phyloP scores from a whole-genome alignment of 2,113 vertebrate genomes.

The Furnarius figulus region DNA sequence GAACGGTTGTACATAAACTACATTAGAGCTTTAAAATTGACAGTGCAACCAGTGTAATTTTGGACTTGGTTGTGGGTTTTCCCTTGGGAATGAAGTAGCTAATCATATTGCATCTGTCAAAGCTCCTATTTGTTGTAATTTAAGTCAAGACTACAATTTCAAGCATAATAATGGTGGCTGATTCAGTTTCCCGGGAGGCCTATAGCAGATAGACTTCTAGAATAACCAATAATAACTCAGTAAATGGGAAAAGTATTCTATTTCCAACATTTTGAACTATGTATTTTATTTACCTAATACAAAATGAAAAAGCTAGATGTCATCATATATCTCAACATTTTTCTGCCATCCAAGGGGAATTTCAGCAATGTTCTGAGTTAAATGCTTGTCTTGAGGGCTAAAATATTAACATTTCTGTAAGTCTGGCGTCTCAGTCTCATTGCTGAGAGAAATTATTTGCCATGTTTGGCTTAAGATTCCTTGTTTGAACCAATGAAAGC shows the following conservation, averaged over 20 bases:
- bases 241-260: not conserved
- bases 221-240: not conserved
- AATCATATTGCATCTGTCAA: slow-evolving; percentile 2
- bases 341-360: not conserved
- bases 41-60: not conserved
- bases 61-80: not conserved
- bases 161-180: not conserved
- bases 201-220: not conserved
- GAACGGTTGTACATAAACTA: not conserved
- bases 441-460: not conserved
- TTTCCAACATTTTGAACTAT: not conserved
- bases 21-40: not conserved
- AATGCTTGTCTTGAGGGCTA: not conserved
- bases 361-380: not conserved
- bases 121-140: slow-evolving; percentile 20
- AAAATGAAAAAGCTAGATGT: not conserved
- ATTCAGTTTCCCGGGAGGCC: not conserved
- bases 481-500: not conserved
- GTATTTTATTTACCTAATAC: not conserved
- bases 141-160: slow-evolving; percentile 1
- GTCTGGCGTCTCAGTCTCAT: not conserved
- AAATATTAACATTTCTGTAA: not conserved
- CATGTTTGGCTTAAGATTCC: not conserved
- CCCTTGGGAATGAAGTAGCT: not conserved
- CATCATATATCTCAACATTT: not conserved